Percentiles rank a stretch among this genome's conserved stretches.
These are phyloP conservation scores for Cistogaster globosa DNA, from an alignment of 2,888 invertebrate species.

Conservation along the genomic window DNA sequence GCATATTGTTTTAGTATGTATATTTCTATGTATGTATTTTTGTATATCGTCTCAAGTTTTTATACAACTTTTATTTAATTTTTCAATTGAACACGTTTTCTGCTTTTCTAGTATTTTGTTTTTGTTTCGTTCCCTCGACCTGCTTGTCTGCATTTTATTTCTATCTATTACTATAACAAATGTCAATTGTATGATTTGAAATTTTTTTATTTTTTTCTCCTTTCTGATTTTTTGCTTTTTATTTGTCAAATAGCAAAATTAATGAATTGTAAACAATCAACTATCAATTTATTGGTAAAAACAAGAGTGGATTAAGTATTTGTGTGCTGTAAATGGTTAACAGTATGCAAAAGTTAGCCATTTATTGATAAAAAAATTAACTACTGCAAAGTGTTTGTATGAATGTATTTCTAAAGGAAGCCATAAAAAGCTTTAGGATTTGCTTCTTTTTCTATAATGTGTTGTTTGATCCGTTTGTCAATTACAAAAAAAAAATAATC, in stretches of 20 bases:
- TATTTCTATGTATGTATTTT: neutral
- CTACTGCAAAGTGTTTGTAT: neutral
- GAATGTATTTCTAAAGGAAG: too few relatives aligned
- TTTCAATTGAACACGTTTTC: slow-evolving; percentile 60
- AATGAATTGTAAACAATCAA: slow-evolving; percentile 69
- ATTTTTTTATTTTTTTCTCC: slow-evolving; percentile 16
- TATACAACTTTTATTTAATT: slow-evolving; percentile 47
- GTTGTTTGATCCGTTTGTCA: too few relatives aligned
- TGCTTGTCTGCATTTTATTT: neutral
- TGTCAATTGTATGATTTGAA: slow-evolving; percentile 29
- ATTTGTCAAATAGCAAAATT: slow-evolving; percentile 65
- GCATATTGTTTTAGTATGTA: too few relatives aligned
- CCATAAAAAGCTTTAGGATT: too few relatives aligned
- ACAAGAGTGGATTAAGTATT: neutral
- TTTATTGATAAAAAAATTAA: slow-evolving; percentile 13
- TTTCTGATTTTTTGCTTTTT: slow-evolving; percentile 18
- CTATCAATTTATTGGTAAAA: slow-evolving; percentile 54
- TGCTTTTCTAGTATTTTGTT: slow-evolving; percentile 10
- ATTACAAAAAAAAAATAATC: too few relatives aligned
- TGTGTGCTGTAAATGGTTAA: neutral
- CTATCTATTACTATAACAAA: neutral
- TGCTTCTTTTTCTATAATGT: too few relatives aligned
- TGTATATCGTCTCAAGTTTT: slow-evolving; percentile 8
- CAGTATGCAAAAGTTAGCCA: neutral
- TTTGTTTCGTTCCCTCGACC: neutral